Evolutionary conservation across 2,797 vertebrate genomes (phyloP).

Genomic region (Etheostoma perlongum): DNA sequence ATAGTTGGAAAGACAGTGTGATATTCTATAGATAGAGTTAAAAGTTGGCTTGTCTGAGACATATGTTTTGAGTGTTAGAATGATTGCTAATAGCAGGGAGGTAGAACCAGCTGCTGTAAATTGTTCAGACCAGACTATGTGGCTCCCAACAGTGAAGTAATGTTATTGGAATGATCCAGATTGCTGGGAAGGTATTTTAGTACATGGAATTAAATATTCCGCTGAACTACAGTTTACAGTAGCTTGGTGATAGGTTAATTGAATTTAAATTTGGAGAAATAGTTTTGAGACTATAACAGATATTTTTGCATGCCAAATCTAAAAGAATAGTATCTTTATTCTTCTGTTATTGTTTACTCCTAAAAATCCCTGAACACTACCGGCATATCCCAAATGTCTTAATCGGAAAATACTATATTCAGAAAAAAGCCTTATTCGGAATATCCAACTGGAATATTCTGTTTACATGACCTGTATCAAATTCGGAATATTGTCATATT

Average conservation of each 20-base stretch:
- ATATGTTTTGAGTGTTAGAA: constrained; percentile 22
- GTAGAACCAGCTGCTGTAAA: constrained; percentile 60
- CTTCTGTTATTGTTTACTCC: too few relatives aligned
- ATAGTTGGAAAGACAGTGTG: not conserved
- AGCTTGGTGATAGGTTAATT: constrained; percentile 3
- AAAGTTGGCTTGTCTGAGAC: constrained; percentile 13
- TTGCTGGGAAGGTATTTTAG: constrained; percentile 34
- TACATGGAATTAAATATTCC: constrained; percentile 41
- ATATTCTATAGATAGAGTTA: constrained; percentile 10
- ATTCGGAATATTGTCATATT: too few relatives aligned
- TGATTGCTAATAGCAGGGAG: constrained; percentile 42
- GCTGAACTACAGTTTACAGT: constrained; percentile 33
- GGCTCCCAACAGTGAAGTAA: constrained; percentile 42
- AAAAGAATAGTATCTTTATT: too few relatives aligned
- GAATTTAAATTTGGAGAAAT: not conserved
- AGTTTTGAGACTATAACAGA: not conserved
- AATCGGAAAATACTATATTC: too few relatives aligned
- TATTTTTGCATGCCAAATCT: not conserved
- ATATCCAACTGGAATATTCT: too few relatives aligned
- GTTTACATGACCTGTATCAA: too few relatives aligned
- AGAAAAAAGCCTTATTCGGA: too few relatives aligned
- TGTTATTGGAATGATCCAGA: constrained; percentile 39
- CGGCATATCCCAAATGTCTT: too few relatives aligned
- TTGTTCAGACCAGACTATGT: constrained; percentile 43
- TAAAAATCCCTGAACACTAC: too few relatives aligned